phyloP scores from a whole-genome alignment of 2,797 vertebrate species.

The Dicrostonyx torquatus region DNA sequence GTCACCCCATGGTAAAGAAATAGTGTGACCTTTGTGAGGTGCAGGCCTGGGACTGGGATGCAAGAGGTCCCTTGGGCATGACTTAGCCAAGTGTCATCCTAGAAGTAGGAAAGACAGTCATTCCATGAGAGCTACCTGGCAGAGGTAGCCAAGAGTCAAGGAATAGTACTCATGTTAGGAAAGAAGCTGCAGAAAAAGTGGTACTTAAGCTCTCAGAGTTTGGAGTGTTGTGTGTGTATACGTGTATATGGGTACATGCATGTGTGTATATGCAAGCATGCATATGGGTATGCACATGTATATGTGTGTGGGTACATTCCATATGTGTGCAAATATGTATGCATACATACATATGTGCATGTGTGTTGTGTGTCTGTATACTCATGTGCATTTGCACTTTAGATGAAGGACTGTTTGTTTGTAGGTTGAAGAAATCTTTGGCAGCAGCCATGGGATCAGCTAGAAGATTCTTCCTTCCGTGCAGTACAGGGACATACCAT shows the following conservation, averaged over 20 bases:
- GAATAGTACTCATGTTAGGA: neutral
- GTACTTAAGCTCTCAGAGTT: neutral
- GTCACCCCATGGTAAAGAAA: neutral
- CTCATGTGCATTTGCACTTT: neutral
- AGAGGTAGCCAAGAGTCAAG: neutral
- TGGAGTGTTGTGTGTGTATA: neutral
- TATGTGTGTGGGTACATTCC: neutral
- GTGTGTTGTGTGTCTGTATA: neutral
- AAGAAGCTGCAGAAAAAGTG: neutral
- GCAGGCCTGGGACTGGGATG: neutral
- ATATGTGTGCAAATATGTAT: neutral
- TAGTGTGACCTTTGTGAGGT: neutral
- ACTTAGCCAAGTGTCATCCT: neutral
- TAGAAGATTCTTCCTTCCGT: neutral
- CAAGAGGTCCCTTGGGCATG: neutral
- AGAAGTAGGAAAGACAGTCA: neutral
- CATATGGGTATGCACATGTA: neutral
- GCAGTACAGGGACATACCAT: rapidly evolving
- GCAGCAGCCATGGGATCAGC: neutral
- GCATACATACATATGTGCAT: too few relatives aligned
- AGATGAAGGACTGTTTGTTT: neutral
- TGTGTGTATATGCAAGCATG: neutral
- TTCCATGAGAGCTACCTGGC: neutral
- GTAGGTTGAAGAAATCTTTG: neutral
- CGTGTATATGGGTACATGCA: too few relatives aligned